Evolutionary conservation across 2,113 vertebrate species (phyloP), one percentile per base, ranked within the genome.

Genomic region (Macheiramphus alcinus): DNA sequence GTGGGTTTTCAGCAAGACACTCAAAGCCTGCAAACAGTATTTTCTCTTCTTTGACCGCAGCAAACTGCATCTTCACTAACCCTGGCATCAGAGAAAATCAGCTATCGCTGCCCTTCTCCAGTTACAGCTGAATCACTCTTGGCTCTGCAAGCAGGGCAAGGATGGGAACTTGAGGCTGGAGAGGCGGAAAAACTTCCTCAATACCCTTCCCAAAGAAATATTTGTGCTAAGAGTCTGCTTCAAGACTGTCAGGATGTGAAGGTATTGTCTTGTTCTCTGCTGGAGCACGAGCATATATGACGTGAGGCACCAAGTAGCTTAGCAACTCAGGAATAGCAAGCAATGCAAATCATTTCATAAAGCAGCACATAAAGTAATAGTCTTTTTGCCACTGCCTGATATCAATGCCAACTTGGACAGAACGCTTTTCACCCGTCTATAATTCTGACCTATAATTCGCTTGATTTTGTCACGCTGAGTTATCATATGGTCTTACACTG

Each of bases 331-430:
- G 50, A 94, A 80, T 2, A 84, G 61, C 31, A 86, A 93, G 31
- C 16, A 92, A 40, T 32, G 61, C 16, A 68, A 68, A 89, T 32
- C 0, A 88, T 65, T 90, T 56, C 27, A 58, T 62, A 82, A 75
- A 47, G 58, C 20, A 72, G 23, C 31, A 71, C 1, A 1, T 17
- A 52, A 43, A 32, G 20, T 56, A 22, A 86, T 11, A 61, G 19
- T 36, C 15, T 59, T 78, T 88, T 48, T 74, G 47, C 19, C 55
- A 48, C 13, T 9, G 9, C 21, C 36, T 0, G 0, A 0, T 58
- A 70, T 43, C 67, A 80, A 2, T 16, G 21, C 53, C 50, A 88
- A 43, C 50, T 21, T 23, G 47, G 86, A 73, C 3, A 27, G 29
- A 75, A 11, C 17, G 34, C n/a, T 87, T 63, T 36, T 89, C 71